Percentiles rank a stretch among this genome's conserved stretches.
Conservation (phyloP, 2,888 invertebrate species). For the Drosophila mercatorum region DNA sequence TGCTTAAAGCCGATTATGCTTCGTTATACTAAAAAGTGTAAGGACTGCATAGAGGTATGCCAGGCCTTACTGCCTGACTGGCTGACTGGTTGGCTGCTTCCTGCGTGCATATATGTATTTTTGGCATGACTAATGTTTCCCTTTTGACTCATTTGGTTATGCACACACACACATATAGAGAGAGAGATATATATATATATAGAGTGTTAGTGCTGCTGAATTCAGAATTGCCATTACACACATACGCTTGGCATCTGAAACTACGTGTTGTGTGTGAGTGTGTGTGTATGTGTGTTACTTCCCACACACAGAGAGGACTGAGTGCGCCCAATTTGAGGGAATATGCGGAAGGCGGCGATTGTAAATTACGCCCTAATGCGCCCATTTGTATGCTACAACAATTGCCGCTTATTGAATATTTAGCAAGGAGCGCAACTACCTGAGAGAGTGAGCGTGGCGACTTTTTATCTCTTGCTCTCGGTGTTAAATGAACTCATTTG, state of each 20-base stretch:
- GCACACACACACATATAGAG: conserved; percentile 18
- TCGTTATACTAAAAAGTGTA: background rate
- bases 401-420: conserved; percentile 81
- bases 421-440: conserved; percentile 60
- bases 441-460: conserved; percentile 19
- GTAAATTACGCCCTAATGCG: conserved; percentile 79
- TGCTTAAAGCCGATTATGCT: conserved; percentile 48
- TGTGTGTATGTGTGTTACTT: conserved; percentile 13
- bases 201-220: conserved; percentile 28
- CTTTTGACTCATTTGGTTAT: conserved; percentile 77
- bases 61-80: background rate
- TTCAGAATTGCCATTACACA: conserved; percentile 47
- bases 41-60: conserved; percentile 4
- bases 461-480: background rate
- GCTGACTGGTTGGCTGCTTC: conserved; percentile 25
- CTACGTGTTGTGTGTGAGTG: conserved; percentile 30
- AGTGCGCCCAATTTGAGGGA: conserved; percentile 51
- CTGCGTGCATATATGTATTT: conserved; percentile 22
- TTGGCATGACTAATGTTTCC: conserved; percentile 78
- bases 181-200: background rate
- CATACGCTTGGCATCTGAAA: conserved; percentile 19
- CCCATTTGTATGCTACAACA: conserved; percentile 81
- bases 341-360: conserved; percentile 55
- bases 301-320: conserved; percentile 26
- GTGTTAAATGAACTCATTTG: conserved; percentile 72